Evolutionary conservation across 2,113 vertebrate genomes (phyloP).

Genomic region (Pleuronectes platessa): DNA sequence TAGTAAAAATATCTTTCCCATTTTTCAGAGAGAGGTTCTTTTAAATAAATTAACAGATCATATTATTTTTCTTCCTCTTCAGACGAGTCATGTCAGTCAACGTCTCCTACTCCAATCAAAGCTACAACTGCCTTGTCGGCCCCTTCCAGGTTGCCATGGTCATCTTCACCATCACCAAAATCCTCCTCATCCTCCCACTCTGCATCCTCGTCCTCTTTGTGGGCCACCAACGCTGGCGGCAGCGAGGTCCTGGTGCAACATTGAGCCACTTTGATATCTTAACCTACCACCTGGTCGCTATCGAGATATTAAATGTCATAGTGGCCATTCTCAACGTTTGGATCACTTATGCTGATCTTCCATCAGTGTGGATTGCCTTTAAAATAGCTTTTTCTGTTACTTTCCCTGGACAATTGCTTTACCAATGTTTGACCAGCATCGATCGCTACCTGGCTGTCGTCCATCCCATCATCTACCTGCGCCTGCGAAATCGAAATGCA

Average conservation of each 20-base stretch:
- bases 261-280: constrained; percentile 39
- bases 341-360: fast-evolving
- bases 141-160: fast-evolving
- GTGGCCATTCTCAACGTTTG: fast-evolving
- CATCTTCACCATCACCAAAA: neutral
- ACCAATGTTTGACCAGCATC: constrained; percentile 19
- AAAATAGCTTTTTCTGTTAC: fast-evolving
- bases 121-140: fast-evolving
- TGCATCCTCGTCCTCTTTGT: constrained; percentile 13
- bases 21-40: no score
- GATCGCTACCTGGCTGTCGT: constrained; percentile 41
- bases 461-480: constrained; percentile 26
- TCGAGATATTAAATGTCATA: neutral
- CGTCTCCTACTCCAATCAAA: neutral
- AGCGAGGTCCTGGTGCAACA: neutral
- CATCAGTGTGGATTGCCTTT: neutral
- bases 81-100: constrained; percentile 1
- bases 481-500: neutral
- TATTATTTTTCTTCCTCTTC: neutral
- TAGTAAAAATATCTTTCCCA: no score
- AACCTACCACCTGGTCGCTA: constrained; percentile 30
- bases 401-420: neutral
- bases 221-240: neutral
- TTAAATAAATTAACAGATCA: no score
- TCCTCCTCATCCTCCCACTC: constrained; percentile 18